phyloP scores from a whole-genome alignment of 2,888 invertebrate species.

The Lycocerus yunnanus region DNA sequence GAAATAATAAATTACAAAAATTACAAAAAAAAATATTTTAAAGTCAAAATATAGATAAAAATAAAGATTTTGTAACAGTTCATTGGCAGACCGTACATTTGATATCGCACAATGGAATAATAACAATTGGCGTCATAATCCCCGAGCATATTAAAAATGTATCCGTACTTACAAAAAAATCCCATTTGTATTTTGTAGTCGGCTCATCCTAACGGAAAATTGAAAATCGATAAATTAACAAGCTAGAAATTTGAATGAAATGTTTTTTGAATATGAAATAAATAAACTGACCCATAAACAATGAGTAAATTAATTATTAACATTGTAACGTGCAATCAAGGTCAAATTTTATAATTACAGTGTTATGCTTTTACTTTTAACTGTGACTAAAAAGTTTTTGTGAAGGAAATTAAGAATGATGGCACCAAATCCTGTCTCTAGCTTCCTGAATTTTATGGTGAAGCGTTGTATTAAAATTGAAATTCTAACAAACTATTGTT shows the following conservation, averaged over 20 bases:
- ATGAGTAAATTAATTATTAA: neutral
- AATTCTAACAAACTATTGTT: conserved; percentile 15
- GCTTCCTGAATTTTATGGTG: neutral
- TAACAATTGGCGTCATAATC: neutral
- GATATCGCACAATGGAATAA: neutral
- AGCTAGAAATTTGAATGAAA: neutral
- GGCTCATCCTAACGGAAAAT: neutral
- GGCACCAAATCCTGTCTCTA: neutral
- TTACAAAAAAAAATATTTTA: neutral
- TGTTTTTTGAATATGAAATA: neutral
- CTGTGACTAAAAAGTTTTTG: neutral
- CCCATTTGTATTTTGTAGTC: neutral
- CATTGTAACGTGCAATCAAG: neutral
- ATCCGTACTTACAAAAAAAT: neutral
- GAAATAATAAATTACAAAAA: too few relatives aligned
- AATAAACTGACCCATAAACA: neutral
- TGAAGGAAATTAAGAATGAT: neutral
- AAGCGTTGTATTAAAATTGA: neutral
- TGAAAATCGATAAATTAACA: neutral
- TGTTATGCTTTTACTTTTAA: neutral
- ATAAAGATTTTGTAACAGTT: neutral
- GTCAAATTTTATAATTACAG: neutral
- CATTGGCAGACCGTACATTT: neutral
- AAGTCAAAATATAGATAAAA: neutral
- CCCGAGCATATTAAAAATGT: neutral